These are phyloP conservation scores for Macrophya alboannulata DNA, from an alignment of 2,888 invertebrate species.

Conservation along the genomic window DNA sequence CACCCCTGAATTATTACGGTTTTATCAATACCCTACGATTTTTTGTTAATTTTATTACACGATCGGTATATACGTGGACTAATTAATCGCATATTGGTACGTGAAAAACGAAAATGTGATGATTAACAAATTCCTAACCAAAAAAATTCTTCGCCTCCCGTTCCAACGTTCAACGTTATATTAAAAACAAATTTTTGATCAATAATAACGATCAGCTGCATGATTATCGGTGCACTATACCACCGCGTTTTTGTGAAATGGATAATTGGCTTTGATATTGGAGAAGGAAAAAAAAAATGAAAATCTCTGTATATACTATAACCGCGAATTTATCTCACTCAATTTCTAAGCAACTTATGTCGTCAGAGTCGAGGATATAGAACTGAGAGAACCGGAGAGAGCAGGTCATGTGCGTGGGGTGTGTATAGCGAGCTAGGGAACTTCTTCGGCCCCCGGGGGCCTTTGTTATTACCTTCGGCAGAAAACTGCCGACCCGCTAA, in stretches of 20 bases:
- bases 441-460: conserved; percentile 59
- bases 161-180: too few relatives aligned
- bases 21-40: too few relatives aligned
- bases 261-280: too few relatives aligned
- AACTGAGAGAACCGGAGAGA: neutral
- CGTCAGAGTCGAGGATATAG: conserved; percentile 11
- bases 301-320: too few relatives aligned
- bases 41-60: too few relatives aligned
- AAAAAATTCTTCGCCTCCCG: too few relatives aligned
- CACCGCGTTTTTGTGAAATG: too few relatives aligned
- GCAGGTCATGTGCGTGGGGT: conserved; percentile 16
- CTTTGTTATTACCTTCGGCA: conserved; percentile 61
- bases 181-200: neutral
- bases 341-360: conserved; percentile 28
- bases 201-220: neutral
- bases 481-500: conserved; percentile 57
- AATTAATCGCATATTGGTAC: too few relatives aligned
- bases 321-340: conserved; percentile 19
- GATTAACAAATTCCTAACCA: neutral
- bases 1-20: too few relatives aligned
- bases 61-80: too few relatives aligned
- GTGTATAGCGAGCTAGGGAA: neutral
- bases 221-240: neutral
- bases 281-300: too few relatives aligned
- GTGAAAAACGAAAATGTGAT: neutral